Evolutionary conservation across 92 coral and sea anemone species (phyloP).

Genomic region (Montipora capitata): DNA sequence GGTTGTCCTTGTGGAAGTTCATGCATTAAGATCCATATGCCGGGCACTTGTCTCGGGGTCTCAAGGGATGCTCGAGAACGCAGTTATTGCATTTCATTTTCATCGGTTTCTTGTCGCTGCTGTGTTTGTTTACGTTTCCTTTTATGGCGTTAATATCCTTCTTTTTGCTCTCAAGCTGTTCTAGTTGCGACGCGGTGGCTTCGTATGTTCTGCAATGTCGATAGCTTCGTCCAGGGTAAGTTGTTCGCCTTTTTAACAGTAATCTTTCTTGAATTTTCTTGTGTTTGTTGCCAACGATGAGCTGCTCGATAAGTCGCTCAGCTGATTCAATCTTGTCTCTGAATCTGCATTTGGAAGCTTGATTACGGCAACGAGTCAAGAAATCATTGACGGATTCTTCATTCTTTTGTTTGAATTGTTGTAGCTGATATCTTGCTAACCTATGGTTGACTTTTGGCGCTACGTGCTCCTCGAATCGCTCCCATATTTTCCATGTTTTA

Average conservation of each 20-base stretch:
- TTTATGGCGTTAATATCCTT: conserved; percentile 33
- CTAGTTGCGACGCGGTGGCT: conserved; percentile 25
- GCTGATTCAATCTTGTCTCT: conserved; percentile 65
- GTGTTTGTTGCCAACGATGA: conserved; percentile 74
- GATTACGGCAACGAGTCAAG: conserved; percentile 72
- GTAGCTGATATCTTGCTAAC: conserved; percentile 69
- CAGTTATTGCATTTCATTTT: conserved; percentile 68
- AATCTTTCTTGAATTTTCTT: conserved; percentile 70
- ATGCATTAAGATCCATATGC: conserved; percentile 72
- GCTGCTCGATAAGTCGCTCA: conserved; percentile 76
- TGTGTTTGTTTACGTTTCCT: background rate
- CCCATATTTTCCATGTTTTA: conserved; percentile 65
- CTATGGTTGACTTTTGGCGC: conserved; percentile 74
- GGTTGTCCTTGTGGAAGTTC: conserved; percentile 53
- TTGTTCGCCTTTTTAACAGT: conserved; percentile 52
- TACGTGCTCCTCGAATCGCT: conserved; percentile 62
- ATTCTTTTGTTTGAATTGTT: conserved; percentile 60
- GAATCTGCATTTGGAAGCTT: conserved; percentile 75
- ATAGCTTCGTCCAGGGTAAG: conserved; percentile 55
- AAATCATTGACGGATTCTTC: conserved; percentile 65
- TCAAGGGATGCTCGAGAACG: conserved; percentile 38
- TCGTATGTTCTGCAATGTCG: too few relatives aligned
- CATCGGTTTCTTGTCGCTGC: conserved; percentile 12
- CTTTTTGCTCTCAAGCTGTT: conserved; percentile 37
- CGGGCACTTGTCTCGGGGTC: conserved; percentile 62